Conservation (phyloP, 2,888 invertebrate genomes). For the Heteropelma amictum region DNA sequence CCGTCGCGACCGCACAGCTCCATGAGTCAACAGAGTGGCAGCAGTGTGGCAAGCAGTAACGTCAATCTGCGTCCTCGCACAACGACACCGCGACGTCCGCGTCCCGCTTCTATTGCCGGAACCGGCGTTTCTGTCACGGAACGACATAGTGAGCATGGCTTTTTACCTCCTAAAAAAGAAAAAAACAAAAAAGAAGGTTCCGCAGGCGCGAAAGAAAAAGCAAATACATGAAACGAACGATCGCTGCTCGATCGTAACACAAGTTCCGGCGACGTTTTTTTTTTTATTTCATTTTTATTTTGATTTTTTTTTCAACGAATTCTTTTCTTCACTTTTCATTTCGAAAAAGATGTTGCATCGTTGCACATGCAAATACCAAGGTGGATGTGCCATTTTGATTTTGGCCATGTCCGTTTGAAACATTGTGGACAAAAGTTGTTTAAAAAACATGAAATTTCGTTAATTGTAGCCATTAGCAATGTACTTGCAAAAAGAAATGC, state of each 20-base stretch:
- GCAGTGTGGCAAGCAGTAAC: conserved; percentile 79
- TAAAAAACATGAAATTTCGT: background rate
- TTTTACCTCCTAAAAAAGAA: conserved; percentile 58
- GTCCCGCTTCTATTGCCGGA: conserved; percentile 90
- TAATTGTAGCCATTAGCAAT: too few species aligned
- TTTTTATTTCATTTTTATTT: conserved; percentile 45
- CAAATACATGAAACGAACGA: background rate
- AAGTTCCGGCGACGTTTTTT: conserved; percentile 21
- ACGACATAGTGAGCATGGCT: conserved; percentile 78
- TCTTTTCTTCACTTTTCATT: conserved; percentile 51
- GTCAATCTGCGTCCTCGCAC: conserved; percentile 81
- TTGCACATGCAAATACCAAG: conserved; percentile 73
- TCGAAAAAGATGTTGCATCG: conserved; percentile 49
- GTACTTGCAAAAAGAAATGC: too few species aligned
- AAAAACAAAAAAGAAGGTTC: conserved; percentile 6
- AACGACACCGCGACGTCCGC: conserved; percentile 84
- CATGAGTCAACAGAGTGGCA: conserved; percentile 86
- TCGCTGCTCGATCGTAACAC: conserved; percentile 1
- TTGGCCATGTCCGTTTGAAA: background rate
- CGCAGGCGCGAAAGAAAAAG: conserved; percentile 2
- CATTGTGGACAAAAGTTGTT: background rate
- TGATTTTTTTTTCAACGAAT: conserved; percentile 41
- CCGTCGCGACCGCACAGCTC: conserved; percentile 93
- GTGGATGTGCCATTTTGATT: conserved; percentile 60
- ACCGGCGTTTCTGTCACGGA: conserved; percentile 85